Conservation (phyloP, 2,113 vertebrate genomes). For the Oncorhynchus gorbuscha region DNA sequence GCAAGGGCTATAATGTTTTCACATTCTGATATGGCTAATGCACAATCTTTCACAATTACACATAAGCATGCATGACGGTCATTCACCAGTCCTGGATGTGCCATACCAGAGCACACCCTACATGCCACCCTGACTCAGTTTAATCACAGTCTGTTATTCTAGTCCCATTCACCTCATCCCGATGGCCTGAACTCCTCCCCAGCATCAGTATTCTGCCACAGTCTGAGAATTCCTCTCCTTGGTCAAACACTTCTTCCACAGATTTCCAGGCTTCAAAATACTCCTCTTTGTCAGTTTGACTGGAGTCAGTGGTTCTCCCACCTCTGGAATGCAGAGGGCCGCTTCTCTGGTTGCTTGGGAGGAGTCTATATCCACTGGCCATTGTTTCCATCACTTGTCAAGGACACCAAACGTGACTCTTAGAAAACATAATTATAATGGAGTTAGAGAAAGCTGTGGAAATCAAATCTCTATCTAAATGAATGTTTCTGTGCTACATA, state of each 20-base stretch:
- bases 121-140: constrained; percentile 17
- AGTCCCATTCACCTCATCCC: constrained; percentile 29
- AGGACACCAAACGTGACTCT: constrained; percentile 12
- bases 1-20: neutral
- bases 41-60: neutral
- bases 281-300: constrained; percentile 48
- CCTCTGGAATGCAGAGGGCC: constrained; percentile 48
- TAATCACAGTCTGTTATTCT: constrained; percentile 49
- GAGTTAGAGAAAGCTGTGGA: neutral
- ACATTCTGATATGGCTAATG: neutral
- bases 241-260: constrained; percentile 63
- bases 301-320: constrained; percentile 41
- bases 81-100: neutral
- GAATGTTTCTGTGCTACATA: neutral
- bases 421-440: constrained; percentile 5
- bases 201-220: constrained; percentile 56
- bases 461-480: neutral
- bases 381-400: constrained; percentile 16
- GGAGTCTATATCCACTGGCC: constrained; percentile 25
- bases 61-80: constrained; percentile 5
- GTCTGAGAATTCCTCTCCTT: constrained; percentile 62
- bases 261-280: constrained; percentile 68
- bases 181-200: constrained; percentile 36
- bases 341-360: constrained; percentile 29
- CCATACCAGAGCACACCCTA: constrained; percentile 21